Evolutionary conservation across 2,113 vertebrate genomes (phyloP).

Genomic region (Xenus cinereus): DNA sequence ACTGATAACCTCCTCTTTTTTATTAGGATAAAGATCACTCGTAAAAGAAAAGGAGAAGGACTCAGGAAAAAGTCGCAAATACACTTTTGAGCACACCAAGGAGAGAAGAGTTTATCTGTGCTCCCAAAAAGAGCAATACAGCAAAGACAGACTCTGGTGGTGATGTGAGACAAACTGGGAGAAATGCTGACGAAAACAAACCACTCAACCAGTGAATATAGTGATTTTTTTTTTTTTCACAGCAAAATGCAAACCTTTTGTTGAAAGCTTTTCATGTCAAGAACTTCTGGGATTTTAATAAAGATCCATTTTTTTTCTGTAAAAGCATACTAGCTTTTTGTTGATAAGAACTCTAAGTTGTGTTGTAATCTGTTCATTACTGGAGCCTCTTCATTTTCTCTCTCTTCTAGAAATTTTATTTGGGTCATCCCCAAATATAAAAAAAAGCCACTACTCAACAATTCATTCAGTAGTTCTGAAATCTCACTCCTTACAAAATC

Average conservation of each 20-base stretch:
- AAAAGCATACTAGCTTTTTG: not conserved
- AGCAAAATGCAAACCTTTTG: not conserved
- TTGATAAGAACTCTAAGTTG: not conserved
- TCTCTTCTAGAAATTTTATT: not conserved
- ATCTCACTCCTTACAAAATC: not conserved
- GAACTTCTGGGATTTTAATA: not conserved
- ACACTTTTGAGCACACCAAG: not conserved
- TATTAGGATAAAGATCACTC: not conserved
- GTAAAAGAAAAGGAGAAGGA: not conserved
- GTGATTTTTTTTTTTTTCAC: not conserved
- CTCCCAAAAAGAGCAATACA: slow-evolving; percentile 8
- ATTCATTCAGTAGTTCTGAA: not conserved
- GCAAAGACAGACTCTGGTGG: not conserved
- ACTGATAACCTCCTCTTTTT: not conserved
- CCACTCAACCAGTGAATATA: not conserved
- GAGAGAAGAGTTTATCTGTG: not conserved
- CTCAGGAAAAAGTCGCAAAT: not conserved
- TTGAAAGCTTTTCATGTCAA: not conserved
- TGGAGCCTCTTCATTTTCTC: not conserved
- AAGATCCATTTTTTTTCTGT: not conserved
- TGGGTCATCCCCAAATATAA: not conserved
- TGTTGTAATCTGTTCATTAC: not conserved
- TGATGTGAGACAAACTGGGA: not conserved
- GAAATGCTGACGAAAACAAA: not conserved
- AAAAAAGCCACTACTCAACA: not conserved